phyloP scores from a whole-genome alignment of 1,140 invertebrate species.

The Kradibia gibbosae region DNA sequence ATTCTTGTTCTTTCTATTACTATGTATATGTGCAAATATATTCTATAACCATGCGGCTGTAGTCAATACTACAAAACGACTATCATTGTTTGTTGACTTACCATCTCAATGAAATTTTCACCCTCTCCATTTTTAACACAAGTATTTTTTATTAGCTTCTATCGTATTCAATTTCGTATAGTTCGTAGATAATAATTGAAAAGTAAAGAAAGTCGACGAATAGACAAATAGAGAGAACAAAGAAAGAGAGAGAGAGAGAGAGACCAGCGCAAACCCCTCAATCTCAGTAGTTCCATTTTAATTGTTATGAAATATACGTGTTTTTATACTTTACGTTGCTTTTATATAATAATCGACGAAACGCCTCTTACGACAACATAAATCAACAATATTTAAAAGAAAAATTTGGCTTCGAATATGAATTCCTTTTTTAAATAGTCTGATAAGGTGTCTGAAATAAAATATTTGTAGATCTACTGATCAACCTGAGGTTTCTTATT shows the following conservation, averaged over 20 bases:
- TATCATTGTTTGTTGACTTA: conserved; percentile 34
- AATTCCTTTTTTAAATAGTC: not conserved
- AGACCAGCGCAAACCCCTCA: conserved; percentile 3
- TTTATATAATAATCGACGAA: not conserved
- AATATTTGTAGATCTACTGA: conserved; percentile 35
- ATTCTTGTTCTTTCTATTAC: not conserved
- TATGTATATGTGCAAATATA: not conserved
- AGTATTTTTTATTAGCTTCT: conserved; percentile 45
- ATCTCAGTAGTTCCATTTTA: conserved; percentile 37
- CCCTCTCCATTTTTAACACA: not conserved
- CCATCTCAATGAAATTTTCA: not conserved
- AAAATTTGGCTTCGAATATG: conserved; percentile 37
- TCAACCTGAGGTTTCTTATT: conserved; percentile 21
- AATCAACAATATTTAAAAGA: conserved; percentile 49
- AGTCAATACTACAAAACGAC: not conserved
- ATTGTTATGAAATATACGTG: conserved; percentile 11
- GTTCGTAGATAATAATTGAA: not conserved
- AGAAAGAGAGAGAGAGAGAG: not conserved
- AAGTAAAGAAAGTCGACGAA: not conserved
- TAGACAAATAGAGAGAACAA: not conserved
- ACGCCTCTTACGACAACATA: conserved; percentile 36
- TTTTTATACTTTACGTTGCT: conserved; percentile 26
- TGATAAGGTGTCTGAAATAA: conserved; percentile 45
- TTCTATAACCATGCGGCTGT: not conserved
- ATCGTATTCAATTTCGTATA: not conserved